Conservation (phyloP, 2,888 invertebrate species). For the Linhomoeus sp. region DNA sequence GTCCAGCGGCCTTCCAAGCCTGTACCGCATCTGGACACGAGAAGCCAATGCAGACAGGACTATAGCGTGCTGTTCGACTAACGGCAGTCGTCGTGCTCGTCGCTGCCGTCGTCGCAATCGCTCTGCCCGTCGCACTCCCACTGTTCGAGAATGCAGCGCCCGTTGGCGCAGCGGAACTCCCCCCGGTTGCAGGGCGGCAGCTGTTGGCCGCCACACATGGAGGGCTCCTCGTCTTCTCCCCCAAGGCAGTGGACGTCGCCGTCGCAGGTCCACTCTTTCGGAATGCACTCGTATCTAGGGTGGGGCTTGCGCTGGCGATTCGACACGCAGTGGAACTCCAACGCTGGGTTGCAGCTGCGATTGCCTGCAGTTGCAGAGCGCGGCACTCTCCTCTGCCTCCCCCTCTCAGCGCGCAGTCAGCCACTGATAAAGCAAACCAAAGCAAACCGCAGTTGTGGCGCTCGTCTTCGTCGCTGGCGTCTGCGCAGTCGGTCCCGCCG, state of each 20-base stretch:
- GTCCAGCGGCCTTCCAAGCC: constrained; percentile 7
- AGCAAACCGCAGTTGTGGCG: background rate
- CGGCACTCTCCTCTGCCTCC: too few species aligned
- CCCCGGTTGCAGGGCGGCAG: constrained; percentile 31
- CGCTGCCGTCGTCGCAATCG: constrained; percentile 91
- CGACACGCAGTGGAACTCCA: constrained; percentile 23
- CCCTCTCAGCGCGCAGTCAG: too few species aligned
- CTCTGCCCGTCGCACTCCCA: constrained; percentile 93
- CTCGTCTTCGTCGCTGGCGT: constrained; percentile 38
- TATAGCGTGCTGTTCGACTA: too few species aligned
- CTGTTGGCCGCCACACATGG: constrained; percentile 31
- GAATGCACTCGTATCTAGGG: constrained; percentile 64
- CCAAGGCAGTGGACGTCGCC: constrained; percentile 78
- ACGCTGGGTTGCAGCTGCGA: constrained; percentile 57
- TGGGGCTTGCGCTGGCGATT: constrained; percentile 12
- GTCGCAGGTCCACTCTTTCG: constrained; percentile 71
- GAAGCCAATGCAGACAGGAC: too few species aligned
- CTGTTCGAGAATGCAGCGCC: constrained; percentile 80
- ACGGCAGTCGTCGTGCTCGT: constrained; percentile 42
- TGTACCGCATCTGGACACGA: too few species aligned
- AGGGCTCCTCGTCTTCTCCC: constrained; percentile 43
- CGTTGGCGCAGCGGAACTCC: constrained; percentile 33
- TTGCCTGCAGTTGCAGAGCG: constrained; percentile 42
- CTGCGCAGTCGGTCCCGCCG: constrained; percentile 87
- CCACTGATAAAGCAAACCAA: too few species aligned